Conservation (phyloP, 2,113 vertebrate genomes). For the Emberiza fucata region DNA sequence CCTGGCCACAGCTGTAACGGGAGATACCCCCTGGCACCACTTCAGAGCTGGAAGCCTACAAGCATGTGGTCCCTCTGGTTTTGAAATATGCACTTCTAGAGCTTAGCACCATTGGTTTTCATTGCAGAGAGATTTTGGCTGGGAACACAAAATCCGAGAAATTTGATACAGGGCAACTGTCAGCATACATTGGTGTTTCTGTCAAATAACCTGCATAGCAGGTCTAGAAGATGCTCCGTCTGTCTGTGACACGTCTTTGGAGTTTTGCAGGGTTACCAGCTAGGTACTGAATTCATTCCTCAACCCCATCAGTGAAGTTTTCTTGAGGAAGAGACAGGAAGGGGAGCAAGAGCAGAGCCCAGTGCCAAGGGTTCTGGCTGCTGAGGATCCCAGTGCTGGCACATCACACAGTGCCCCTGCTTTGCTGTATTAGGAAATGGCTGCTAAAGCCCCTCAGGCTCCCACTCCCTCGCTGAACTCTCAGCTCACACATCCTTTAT, state of each 20-base stretch:
- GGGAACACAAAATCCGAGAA: neutral
- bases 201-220: neutral
- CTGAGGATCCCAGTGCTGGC: neutral
- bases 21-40: neutral
- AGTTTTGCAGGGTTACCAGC: neutral
- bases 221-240: neutral
- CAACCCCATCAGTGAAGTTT: neutral
- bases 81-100: neutral
- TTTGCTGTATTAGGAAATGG: neutral
- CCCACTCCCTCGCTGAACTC: neutral
- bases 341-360: neutral
- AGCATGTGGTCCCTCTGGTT: neutral
- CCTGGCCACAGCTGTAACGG: neutral
- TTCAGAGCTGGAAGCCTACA: neutral
- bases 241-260: neutral
- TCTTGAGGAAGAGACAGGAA: neutral
- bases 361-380: accelerated
- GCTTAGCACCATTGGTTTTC: neutral
- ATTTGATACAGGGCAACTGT: neutral
- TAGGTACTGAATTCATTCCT: neutral
- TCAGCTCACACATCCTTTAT: neutral
- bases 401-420: accelerated
- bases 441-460: neutral
- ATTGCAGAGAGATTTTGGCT: neutral
- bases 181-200: neutral